phyloP scores from a whole-genome alignment of 2,888 invertebrate genomes.

The Ditula angustiorana region DNA sequence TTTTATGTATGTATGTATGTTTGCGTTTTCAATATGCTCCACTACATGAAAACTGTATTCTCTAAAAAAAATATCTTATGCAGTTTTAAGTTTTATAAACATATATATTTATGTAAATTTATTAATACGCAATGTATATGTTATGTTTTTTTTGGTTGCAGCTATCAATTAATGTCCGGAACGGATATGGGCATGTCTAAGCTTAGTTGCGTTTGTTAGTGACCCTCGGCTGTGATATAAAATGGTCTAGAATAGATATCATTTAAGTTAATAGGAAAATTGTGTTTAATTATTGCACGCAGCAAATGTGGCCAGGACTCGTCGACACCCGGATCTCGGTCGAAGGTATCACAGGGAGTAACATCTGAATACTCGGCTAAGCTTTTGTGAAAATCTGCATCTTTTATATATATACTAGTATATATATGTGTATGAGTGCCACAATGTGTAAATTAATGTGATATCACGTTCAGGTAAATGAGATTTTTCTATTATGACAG shows the following conservation, averaged over 20 bases:
- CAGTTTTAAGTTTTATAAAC: conserved; percentile 17
- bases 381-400: conserved; percentile 39
- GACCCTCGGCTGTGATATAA: conserved; percentile 80
- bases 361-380: conserved; percentile 70
- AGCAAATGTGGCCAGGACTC: conserved; percentile 85
- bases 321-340: conserved; percentile 87
- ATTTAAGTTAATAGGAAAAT: conserved; percentile 67
- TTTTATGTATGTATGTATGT: too few species aligned
- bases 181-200: conserved; percentile 84
- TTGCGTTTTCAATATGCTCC: too few species aligned
- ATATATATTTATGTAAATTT: conserved; percentile 32
- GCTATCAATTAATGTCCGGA: conserved; percentile 82
- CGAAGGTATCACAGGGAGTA: conserved; percentile 87
- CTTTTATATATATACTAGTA: conserved; percentile 40
- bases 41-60: background rate
- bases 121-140: conserved; percentile 23
- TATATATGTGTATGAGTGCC: conserved; percentile 45
- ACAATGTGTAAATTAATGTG: conserved; percentile 44
- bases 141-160: conserved; percentile 72
- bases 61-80: background rate
- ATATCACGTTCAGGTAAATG: conserved; percentile 35
- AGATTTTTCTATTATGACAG: conserved; percentile 21
- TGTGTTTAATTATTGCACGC: conserved; percentile 79
- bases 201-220: conserved; percentile 74
- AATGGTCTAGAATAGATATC: conserved; percentile 67